These are phyloP conservation scores for Limnephilus marmoratus DNA, from an alignment of 2,888 invertebrate species.

Conservation along the genomic window DNA sequence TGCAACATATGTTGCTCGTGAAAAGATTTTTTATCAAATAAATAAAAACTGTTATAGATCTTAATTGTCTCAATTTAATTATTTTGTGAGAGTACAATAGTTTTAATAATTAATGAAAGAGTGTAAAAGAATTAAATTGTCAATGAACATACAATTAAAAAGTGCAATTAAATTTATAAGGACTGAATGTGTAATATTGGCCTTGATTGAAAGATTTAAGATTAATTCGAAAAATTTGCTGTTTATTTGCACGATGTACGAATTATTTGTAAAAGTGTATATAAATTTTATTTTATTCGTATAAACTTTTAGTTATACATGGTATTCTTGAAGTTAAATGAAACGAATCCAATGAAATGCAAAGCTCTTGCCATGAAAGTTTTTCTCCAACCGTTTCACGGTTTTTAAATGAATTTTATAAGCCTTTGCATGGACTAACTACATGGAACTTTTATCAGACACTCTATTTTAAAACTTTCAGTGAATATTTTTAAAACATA, in stretches of 20 bases:
- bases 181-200: background rate
- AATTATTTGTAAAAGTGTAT: background rate
- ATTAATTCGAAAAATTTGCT: background rate
- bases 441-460: background rate
- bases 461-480: background rate
- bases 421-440: background rate
- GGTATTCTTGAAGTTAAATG: background rate
- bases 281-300: background rate
- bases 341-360: background rate
- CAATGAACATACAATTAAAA: background rate
- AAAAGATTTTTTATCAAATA: background rate
- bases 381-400: background rate
- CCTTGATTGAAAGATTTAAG: too few species aligned
- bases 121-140: background rate
- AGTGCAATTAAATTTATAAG: background rate
- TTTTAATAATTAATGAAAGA: background rate
- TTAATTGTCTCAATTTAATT: background rate
- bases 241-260: background rate
- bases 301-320: background rate
- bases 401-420: conserved; percentile 1
- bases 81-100: background rate
- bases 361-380: background rate
- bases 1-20: background rate
- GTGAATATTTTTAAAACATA: background rate
- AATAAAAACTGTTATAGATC: background rate